phyloP scores from a whole-genome alignment of 2,797 vertebrate genomes.

The Staurois parvus region DNA sequence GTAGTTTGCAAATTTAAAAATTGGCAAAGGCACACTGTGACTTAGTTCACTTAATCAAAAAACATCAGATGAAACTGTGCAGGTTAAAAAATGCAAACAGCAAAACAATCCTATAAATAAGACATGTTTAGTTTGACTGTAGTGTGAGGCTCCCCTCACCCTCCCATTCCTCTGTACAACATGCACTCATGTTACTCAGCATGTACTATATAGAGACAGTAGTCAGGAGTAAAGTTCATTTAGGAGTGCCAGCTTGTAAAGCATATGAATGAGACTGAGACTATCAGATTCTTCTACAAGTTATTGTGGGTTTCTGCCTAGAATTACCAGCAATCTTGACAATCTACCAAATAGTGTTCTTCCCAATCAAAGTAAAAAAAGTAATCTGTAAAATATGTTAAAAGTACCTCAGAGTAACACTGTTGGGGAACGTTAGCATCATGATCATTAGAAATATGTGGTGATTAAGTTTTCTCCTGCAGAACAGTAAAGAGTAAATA shows the following conservation, averaged over 20 bases:
- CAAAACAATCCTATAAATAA: constrained; percentile 15
- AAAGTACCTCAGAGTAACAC: too few relatives aligned
- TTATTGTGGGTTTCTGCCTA: neutral
- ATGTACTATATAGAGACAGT: constrained; percentile 14
- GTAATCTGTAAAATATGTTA: too few relatives aligned
- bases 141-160: neutral
- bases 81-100: neutral
- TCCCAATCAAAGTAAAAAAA: too few relatives aligned
- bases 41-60: neutral
- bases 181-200: constrained; percentile 22
- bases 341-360: too few relatives aligned
- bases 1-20: neutral
- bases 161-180: constrained; percentile 10
- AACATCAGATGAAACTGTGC: neutral
- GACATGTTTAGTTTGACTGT: constrained; percentile 12
- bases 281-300: neutral
- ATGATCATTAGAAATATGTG: too few relatives aligned
- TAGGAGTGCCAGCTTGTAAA: constrained; percentile 36
- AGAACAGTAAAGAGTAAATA: too few relatives aligned
- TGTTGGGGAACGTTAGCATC: too few relatives aligned
- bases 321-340: neutral
- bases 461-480: too few relatives aligned
- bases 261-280: constrained; percentile 15
- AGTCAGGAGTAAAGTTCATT: constrained; percentile 45
- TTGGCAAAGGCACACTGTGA: neutral